Percentiles rank a stretch among this genome's conserved stretches.
phyloP scores from a whole-genome alignment of 2,888 invertebrate species.

The Emmelina monodactyla region DNA sequence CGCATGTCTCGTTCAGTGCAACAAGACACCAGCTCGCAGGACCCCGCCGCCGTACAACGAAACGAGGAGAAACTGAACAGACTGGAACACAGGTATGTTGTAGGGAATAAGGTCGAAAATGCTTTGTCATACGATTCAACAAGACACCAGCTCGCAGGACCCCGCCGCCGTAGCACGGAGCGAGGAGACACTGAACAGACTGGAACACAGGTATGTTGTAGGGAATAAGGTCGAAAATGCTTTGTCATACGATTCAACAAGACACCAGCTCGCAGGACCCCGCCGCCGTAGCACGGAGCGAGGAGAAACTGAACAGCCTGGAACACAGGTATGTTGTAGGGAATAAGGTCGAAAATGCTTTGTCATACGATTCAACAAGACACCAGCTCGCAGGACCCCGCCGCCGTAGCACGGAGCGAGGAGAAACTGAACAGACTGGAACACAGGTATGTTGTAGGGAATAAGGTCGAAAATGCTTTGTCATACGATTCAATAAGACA shows the following conservation, averaged over 20 bases:
- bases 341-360: too few species aligned
- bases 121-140: too few species aligned
- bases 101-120: too few species aligned
- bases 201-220: conserved; percentile 48
- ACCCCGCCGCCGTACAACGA: conserved; percentile 61
- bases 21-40: conserved; percentile 58
- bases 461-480: too few species aligned
- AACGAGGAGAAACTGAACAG: conserved; percentile 59
- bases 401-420: conserved; percentile 63
- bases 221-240: too few species aligned
- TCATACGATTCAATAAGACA: conserved; percentile 58
- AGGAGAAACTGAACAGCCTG: conserved; percentile 52
- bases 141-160: conserved; percentile 59
- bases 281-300: conserved; percentile 60
- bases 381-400: conserved; percentile 62
- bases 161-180: conserved; percentile 61
- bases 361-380: too few species aligned
- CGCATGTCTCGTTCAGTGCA: conserved; percentile 79
- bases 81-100: conserved; percentile 44
- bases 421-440: conserved; percentile 50
- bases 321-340: conserved; percentile 50
- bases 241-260: too few species aligned
- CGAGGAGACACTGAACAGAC: conserved; percentile 55
- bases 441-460: too few species aligned
- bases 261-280: conserved; percentile 62